A percentile compares a stretch with the other conserved stretches of the same genome.
phyloP scores from a whole-genome alignment of 2,888 invertebrate species.

The Zhuqinia jingwanae region DNA sequence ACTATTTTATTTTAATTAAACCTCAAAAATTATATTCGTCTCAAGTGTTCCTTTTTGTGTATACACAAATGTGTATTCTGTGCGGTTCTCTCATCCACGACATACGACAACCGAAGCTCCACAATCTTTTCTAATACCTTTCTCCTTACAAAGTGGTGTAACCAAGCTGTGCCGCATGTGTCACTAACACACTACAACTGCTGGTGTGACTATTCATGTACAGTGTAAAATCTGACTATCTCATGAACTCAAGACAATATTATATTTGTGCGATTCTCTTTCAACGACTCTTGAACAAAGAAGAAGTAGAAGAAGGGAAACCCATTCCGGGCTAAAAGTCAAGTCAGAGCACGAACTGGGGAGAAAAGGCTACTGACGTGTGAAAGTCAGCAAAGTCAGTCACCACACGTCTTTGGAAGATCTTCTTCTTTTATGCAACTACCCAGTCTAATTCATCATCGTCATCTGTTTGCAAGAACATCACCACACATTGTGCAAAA shows the following conservation, averaged over 20 bases:
- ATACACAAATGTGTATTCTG: too few species aligned
- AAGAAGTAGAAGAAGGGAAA: neutral
- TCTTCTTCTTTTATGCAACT: neutral
- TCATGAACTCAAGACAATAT: too few species aligned
- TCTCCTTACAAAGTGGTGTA: neutral
- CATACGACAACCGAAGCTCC: neutral
- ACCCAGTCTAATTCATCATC: conserved; percentile 5
- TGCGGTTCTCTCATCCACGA: neutral
- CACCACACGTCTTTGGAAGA: too few species aligned
- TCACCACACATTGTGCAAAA: neutral
- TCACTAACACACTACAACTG: conserved; percentile 29
- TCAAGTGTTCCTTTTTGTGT: too few species aligned
- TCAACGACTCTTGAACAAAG: neutral
- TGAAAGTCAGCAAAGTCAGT: neutral
- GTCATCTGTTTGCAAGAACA: neutral
- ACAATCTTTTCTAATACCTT: neutral
- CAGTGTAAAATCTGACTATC: neutral
- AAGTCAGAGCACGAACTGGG: neutral
- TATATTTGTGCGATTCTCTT: neutral
- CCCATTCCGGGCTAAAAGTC: neutral
- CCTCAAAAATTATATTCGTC: conserved; percentile 31
- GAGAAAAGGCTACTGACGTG: neutral
- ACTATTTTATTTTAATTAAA: conserved; percentile 38
- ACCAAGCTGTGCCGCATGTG: too few species aligned
- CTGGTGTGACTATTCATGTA: neutral